A percentile compares a stretch with the other conserved stretches of the same genome.
These are phyloP conservation scores for Hippocampus comes DNA, from an alignment of 2,113 vertebrate species.

Conservation along the genomic window DNA sequence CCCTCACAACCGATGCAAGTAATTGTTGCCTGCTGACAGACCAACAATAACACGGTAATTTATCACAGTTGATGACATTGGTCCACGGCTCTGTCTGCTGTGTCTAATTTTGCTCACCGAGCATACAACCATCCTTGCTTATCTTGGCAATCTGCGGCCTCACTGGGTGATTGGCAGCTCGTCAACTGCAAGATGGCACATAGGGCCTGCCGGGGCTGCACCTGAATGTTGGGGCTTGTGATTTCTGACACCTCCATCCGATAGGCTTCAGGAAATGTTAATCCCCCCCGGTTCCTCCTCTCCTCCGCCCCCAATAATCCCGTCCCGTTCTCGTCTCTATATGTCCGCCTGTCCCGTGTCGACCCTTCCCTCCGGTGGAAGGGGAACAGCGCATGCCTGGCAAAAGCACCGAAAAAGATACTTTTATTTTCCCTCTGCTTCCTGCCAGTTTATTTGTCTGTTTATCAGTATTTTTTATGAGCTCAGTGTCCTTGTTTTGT, in stretches of 20 bases:
- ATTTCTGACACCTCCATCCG: slow-evolving; percentile 62
- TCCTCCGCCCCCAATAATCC: slow-evolving; percentile 7
- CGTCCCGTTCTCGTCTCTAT: slow-evolving; percentile 17
- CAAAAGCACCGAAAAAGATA: slow-evolving; percentile 46
- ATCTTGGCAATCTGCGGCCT: slow-evolving; percentile 34
- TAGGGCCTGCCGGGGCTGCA: slow-evolving; percentile 30
- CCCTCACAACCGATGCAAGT: not conserved
- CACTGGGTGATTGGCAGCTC: slow-evolving; percentile 36
- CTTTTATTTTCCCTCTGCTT: slow-evolving; percentile 27
- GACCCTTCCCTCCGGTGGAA: slow-evolving; percentile 21
- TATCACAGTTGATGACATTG: not conserved
- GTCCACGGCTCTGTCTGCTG: not conserved
- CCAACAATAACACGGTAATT: not conserved
- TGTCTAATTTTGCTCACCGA: slow-evolving; percentile 3
- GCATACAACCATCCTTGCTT: slow-evolving; percentile 12
- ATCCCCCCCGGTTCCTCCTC: slow-evolving; percentile 20
- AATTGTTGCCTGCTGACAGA: not conserved
- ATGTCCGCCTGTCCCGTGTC: slow-evolving; percentile 25
- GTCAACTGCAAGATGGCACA: slow-evolving; percentile 46
- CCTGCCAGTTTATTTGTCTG: slow-evolving; percentile 21
- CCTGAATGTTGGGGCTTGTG: slow-evolving; percentile 21
- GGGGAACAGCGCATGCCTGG: slow-evolving; percentile 27
- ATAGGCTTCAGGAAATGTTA: slow-evolving; percentile 62
- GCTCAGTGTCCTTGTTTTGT: slow-evolving; percentile 20
- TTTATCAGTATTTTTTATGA: slow-evolving; percentile 25